Conservation (phyloP, 2,888 invertebrate genomes). For the Lymantria dispar region DNA sequence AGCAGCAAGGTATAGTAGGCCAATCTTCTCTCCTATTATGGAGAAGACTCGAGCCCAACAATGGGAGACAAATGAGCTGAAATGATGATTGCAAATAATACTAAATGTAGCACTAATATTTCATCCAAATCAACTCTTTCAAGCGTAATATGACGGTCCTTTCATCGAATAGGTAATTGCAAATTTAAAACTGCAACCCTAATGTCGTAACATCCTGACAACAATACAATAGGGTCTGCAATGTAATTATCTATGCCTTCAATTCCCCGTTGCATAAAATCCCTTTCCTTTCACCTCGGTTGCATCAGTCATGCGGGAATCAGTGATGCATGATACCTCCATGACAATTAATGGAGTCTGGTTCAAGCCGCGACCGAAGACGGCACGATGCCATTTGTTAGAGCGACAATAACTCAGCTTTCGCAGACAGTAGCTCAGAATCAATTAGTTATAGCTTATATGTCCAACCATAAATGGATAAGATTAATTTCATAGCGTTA, state of each 20-base stretch:
- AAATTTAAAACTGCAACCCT: constrained; percentile 5
- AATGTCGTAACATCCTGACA: constrained; percentile 13
- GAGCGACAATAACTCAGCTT: constrained; percentile 30
- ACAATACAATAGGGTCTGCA: constrained; percentile 7
- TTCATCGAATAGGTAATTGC: background rate
- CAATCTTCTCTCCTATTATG: too few species aligned
- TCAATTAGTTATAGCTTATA: constrained; percentile 27
- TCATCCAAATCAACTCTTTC: too few species aligned
- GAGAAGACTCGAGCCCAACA: too few species aligned
- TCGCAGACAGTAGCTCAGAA: constrained; percentile 30
- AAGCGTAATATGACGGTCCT: background rate
- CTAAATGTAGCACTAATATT: too few species aligned
- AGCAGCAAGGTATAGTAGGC: too few species aligned
- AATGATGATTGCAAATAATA: too few species aligned
- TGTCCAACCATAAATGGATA: constrained; percentile 21
- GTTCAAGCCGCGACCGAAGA: constrained; percentile 2
- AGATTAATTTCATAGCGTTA: constrained; percentile 19
- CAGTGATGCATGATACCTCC: constrained; percentile 41
- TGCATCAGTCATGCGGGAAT: constrained; percentile 34
- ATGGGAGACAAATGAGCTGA: too few species aligned
- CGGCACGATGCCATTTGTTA: constrained; percentile 32
- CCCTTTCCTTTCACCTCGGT: constrained; percentile 29
- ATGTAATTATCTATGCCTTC: constrained; percentile 18
- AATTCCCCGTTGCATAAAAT: constrained; percentile 17
- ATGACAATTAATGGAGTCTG: constrained; percentile 6